Evolutionary conservation across 2,113 vertebrate genomes (phyloP).

Genomic region (Nycticebus coucang): DNA sequence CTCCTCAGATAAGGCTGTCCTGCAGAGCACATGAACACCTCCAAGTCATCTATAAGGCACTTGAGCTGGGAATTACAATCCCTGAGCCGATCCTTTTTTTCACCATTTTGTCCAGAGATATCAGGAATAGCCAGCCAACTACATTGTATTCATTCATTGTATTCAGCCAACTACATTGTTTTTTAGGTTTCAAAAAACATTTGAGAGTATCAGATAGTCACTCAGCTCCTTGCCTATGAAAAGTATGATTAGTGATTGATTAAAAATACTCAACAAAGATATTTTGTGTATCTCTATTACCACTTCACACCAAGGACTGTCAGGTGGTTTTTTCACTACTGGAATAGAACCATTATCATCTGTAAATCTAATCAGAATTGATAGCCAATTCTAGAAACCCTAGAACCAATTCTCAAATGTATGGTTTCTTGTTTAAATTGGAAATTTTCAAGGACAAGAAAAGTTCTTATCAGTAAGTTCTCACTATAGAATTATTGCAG

Average conservation of each 20-base stretch:
- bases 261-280: not conserved
- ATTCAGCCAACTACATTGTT: not conserved
- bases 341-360: not conserved
- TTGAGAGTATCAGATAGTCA: not conserved
- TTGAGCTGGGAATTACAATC: not conserved
- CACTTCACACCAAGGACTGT: not conserved
- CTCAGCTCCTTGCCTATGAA: not conserved
- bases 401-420: not conserved
- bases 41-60: not conserved
- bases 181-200: not conserved
- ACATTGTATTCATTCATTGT: not conserved
- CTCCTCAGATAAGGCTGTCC: not conserved
- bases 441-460: not conserved
- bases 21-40: not conserved
- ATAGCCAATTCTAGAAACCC: not conserved
- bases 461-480: not conserved
- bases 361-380: not conserved
- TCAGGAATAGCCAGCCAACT: not conserved
- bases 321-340: not conserved
- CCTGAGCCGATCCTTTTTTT: not conserved
- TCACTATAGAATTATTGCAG: not conserved
- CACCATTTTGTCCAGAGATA: not conserved
- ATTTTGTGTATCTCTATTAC: not conserved
- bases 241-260: not conserved
- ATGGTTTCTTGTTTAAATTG: not conserved